A percentile compares a stretch with the other conserved stretches of the same genome.
phyloP scores from a whole-genome alignment of 1,140 invertebrate genomes.

The Daktulosphaira vitifoliae region DNA sequence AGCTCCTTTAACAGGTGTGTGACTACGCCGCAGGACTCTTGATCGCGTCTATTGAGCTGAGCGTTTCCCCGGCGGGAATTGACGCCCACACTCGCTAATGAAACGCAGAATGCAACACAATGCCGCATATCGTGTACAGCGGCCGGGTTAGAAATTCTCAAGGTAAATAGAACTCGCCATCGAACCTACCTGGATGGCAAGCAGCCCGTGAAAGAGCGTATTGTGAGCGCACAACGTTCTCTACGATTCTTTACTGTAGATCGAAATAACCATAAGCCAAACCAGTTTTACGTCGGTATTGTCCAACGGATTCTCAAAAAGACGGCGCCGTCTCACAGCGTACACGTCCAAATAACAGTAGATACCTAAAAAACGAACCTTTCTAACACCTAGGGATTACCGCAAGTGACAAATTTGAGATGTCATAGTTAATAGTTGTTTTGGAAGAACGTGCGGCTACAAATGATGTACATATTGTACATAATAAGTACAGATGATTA shows the following conservation, averaged over 20 bases:
- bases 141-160: slow-evolving; percentile 26
- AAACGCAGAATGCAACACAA: too few relatives aligned
- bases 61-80: slow-evolving; percentile 7
- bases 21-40: neutral
- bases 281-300: neutral
- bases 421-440: too few relatives aligned
- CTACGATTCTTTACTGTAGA: neutral
- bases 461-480: too few relatives aligned
- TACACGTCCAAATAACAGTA: too few relatives aligned
- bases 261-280: neutral
- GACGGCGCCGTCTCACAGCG: neutral
- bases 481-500: too few relatives aligned
- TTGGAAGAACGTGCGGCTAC: too few relatives aligned
- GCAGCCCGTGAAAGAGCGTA: neutral
- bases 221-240: neutral
- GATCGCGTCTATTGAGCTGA: neutral
- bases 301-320: slow-evolving; percentile 23
- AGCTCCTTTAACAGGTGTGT: slow-evolving; percentile 9
- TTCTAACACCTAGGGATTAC: too few relatives aligned
- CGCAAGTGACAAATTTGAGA: too few relatives aligned
- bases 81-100: slow-evolving; percentile 8
- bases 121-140: neutral
- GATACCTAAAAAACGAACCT: too few relatives aligned
- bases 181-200: neutral
- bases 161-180: slow-evolving; percentile 14